These are phyloP conservation scores for Sciurus niger DNA, from an alignment of 2,113 vertebrate species.

Conservation along the genomic window DNA sequence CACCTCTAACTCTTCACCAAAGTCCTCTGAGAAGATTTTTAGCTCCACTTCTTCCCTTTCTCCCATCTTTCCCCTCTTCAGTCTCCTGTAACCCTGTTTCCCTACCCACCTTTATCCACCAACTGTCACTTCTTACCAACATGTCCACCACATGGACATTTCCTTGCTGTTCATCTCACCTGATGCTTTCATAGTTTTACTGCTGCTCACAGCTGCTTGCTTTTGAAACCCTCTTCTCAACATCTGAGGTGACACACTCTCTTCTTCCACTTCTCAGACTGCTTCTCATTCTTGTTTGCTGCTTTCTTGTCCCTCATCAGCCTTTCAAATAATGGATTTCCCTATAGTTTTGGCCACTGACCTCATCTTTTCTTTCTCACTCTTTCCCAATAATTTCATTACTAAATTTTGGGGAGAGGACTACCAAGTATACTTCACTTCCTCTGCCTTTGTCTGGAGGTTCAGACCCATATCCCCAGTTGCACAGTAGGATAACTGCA, in stretches of 20 bases:
- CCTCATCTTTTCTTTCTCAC: not conserved
- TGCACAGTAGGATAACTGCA: not conserved
- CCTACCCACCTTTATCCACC: not conserved
- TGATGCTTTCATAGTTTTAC: not conserved
- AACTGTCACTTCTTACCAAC: not conserved
- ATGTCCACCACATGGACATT: not conserved
- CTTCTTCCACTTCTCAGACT: not conserved
- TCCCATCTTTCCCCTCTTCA: not conserved
- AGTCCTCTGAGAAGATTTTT: not conserved
- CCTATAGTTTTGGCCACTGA: not conserved
- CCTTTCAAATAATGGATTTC: slow-evolving; percentile 34
- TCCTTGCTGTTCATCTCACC: not conserved
- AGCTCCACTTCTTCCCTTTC: not conserved
- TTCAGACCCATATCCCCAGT: not conserved
- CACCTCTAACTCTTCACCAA: not conserved
- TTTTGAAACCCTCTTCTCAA: slow-evolving; percentile 16
- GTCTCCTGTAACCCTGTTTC: not conserved
- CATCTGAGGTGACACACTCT: not conserved
- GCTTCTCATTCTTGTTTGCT: not conserved
- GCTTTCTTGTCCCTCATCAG: not conserved
- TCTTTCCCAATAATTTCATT: not conserved
- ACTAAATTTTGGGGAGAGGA: not conserved
- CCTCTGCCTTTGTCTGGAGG: not conserved
- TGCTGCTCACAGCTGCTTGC: not conserved
- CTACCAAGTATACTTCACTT: not conserved